These are phyloP conservation scores for Capitulum mitella DNA, from an alignment of 2,888 invertebrate genomes.

Conservation along the genomic window DNA sequence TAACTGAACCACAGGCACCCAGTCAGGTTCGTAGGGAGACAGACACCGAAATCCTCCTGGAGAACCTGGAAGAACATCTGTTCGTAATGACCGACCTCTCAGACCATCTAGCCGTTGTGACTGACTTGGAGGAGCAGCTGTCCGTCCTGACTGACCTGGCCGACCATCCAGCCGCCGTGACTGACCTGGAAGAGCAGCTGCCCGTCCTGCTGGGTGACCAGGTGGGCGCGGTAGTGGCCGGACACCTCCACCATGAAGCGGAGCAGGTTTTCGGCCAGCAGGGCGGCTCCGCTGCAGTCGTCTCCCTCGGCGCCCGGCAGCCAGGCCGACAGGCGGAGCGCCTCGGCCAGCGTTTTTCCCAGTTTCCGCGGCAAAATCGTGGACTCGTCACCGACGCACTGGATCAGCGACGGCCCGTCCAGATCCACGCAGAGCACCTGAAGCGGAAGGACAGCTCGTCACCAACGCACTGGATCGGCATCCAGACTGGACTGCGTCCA, in stretches of 20 bases:
- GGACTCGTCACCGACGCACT: conserved; percentile 26
- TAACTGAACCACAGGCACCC: too few species aligned
- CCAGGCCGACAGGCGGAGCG: conserved; percentile 38
- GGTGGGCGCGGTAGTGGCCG: conserved; percentile 24
- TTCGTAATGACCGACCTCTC: too few species aligned
- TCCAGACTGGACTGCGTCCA: too few species aligned
- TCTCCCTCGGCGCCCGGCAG: conserved; percentile 41
- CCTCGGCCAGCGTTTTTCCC: conserved; percentile 39
- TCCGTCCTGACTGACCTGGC: too few species aligned
- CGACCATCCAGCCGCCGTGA: too few species aligned
- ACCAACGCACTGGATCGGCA: too few species aligned
- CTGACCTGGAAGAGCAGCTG: not conserved
- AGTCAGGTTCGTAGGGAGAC: too few species aligned
- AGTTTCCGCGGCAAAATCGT: conserved; percentile 29
- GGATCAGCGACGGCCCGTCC: conserved; percentile 17
- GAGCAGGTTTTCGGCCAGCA: conserved; percentile 36
- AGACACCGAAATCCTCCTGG: too few species aligned
- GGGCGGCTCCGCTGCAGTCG: conserved; percentile 42
- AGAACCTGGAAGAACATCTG: too few species aligned
- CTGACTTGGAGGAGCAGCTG: too few species aligned
- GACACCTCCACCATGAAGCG: not conserved
- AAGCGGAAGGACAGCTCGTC: too few species aligned
- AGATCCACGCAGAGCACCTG: conserved; percentile 17
- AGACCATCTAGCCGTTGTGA: too few species aligned
- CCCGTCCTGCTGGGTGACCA: not conserved